Base-by-base conservation (phyloP, 37 sponge, comb jelly and placozoan species). In the Halisarca cf. caerulea region DNA sequence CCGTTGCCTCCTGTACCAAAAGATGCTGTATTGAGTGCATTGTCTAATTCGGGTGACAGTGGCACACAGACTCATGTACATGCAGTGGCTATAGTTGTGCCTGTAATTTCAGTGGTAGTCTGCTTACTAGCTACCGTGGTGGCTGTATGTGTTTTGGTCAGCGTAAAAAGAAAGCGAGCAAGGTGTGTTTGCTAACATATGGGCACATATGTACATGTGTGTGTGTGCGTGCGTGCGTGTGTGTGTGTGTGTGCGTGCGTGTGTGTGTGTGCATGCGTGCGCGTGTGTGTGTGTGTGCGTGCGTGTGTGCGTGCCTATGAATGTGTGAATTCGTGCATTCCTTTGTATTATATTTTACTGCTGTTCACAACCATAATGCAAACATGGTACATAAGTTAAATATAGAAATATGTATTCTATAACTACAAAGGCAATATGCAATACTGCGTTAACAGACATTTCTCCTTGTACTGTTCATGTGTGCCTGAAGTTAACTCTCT, bases 181-280 rank as follows among this genome's bases (percentile, higher is more conserved):
- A 74, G 77, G 82, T 81, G 66, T 40, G 62, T 58, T 59, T 80
- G 18, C 20, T 33, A 3, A 58, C 25, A 61, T 80, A 5, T 58
- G 60, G 55, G 17, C 33, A 61, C 58, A 5, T 59, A 38, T 80
- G 59, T 80, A 61, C 58, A 35, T 80, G 81, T 80, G 59, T 80
- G 81, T 80, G 59, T 80, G 81, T 80, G 59, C 58, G 81, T 80
- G 59, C 58, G 81, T 80, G 59, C 58, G 81, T 80, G 59, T 80
- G 81, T 80, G 59, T 80, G 81, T 80, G 59, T 80, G 81, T 80
- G 59, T 79, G 81, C 58, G 59, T 80, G 61, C 58, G 59, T 80
- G 81, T 80, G 59, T 80, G 61, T 80, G 35, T 80, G 81, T 58
- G 32, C 58, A 57, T 80, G 59, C 58, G 81, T 80, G 59, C 58